A percentile compares a stretch with the other conserved stretches of the same genome.
Conservation (phyloP, 2,888 invertebrate species). For the Lepetodrilus schrolli region DNA sequence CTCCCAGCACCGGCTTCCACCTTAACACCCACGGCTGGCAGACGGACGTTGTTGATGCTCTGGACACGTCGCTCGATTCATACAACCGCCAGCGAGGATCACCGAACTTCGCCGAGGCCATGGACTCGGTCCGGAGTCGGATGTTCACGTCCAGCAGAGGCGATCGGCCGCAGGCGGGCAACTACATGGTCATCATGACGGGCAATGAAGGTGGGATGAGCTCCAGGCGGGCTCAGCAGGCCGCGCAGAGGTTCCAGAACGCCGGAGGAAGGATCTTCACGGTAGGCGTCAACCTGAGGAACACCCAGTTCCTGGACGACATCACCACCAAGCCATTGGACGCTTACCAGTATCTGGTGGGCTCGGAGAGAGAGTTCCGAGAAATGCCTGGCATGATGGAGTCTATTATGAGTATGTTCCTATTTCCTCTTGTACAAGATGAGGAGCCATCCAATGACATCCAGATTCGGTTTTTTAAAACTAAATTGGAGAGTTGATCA, state of each 20-base stretch:
- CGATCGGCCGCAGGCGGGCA: constrained; percentile 58
- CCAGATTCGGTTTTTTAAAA: no score
- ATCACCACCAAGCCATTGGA: constrained; percentile 54
- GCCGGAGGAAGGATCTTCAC: constrained; percentile 57
- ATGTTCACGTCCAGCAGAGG: constrained; percentile 58
- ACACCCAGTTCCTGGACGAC: constrained; percentile 49
- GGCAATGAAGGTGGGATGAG: constrained; percentile 50
- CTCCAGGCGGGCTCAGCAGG: constrained; percentile 42
- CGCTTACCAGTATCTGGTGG: constrained; percentile 46
- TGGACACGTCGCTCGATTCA: constrained; percentile 5
- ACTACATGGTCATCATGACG: constrained; percentile 61
- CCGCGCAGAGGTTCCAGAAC: constrained; percentile 13
- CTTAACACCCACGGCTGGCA: constrained; percentile 49
- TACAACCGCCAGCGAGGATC: constrained; percentile 35
- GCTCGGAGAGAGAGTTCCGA: constrained; percentile 41
- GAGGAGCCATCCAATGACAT: no score
- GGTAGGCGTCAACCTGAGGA: constrained; percentile 56
- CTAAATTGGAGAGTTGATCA: no score
- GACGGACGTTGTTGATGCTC: constrained; percentile 40
- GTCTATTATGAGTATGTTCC: constrained; percentile 10
- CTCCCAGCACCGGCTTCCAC: constrained; percentile 44
- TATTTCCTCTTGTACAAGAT: no score
- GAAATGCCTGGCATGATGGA: constrained; percentile 47
- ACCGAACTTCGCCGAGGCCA: constrained; percentile 62
- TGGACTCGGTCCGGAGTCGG: constrained; percentile 51